Conservation (phyloP, 2,113 vertebrate genomes). For the Festucalex cinctus region DNA sequence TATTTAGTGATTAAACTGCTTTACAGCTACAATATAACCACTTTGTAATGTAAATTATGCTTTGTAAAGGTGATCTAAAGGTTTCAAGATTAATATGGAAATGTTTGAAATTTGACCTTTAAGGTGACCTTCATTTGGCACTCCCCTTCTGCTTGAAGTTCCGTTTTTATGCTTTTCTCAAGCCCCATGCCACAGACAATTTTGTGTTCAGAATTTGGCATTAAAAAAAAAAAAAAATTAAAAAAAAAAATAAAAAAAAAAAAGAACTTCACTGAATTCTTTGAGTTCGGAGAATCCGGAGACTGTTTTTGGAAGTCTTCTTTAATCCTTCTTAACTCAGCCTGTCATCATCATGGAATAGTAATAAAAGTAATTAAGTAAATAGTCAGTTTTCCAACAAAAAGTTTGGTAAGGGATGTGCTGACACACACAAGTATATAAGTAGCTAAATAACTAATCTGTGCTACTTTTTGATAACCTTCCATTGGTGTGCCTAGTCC, state of each 20-base stretch:
- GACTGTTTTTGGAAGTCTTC: slow-evolving; percentile 31
- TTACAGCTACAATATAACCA: no score
- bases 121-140: neutral
- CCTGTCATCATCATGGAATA: neutral
- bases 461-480: no score
- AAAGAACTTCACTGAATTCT: no score
- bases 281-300: slow-evolving; percentile 31
- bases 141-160: slow-evolving; percentile 6
- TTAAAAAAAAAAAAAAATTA: slow-evolving; percentile 11
- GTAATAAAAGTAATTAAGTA: neutral
- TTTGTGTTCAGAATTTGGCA: slow-evolving; percentile 19
- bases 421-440: no score
- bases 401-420: neutral
- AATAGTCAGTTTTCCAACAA: neutral
- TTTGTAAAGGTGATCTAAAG: no score
- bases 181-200: slow-evolving; percentile 6
- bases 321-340: neutral
- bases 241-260: neutral
- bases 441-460: neutral
- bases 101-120: no score
- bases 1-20: no score
- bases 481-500: no score
- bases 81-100: no score
- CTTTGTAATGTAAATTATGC: no score
- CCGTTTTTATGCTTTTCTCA: slow-evolving; percentile 8